Evolutionary conservation across 2,888 invertebrate genomes (phyloP).

Genomic region (Reticulitermes lucifugus): DNA sequence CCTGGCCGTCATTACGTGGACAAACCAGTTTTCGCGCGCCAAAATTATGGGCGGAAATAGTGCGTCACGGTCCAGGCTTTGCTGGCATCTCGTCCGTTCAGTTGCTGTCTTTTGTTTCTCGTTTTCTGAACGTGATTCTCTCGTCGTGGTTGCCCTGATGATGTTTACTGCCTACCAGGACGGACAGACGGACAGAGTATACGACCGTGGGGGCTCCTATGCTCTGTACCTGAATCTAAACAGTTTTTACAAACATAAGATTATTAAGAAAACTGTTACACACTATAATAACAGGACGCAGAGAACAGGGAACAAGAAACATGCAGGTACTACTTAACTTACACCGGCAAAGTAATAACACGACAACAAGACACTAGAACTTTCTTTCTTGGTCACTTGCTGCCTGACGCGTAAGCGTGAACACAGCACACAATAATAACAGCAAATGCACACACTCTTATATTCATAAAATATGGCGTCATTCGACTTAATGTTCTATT

Average conservation of each 20-base stretch:
- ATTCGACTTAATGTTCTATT: no score
- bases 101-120: constrained; percentile 36
- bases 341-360: not conserved
- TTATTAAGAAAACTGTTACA: constrained; percentile 15
- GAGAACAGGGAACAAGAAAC: not conserved
- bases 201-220: not conserved
- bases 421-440: no score
- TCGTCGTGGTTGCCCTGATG: not conserved
- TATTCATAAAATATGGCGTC: no score
- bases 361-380: not conserved
- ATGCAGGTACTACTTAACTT: not conserved
- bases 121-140: constrained; percentile 25
- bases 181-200: not conserved
- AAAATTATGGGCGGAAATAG: constrained; percentile 51
- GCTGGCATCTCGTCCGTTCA: constrained; percentile 27
- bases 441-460: no score
- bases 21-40: constrained; percentile 48
- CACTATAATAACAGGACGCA: not conserved
- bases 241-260: not conserved
- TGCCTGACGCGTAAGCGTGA: not conserved
- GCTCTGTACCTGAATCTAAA: not conserved
- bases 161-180: not conserved
- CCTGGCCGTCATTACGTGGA: constrained; percentile 43
- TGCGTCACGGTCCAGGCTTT: constrained; percentile 23
- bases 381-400: not conserved